phyloP scores from a whole-genome alignment of 1,140 invertebrate species.

The Apocrypta bakeri region DNA sequence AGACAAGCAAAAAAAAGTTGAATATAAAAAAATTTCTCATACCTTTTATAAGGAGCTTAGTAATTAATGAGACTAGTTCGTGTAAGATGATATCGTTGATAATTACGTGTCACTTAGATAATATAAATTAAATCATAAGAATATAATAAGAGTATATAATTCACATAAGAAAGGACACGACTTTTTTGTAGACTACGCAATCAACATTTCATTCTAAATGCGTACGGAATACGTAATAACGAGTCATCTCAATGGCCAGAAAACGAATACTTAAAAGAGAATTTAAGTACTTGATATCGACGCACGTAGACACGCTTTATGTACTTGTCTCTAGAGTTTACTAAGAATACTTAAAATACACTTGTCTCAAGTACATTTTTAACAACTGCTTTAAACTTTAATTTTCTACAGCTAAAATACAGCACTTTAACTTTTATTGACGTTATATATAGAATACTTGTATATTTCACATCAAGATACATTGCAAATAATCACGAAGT shows the following conservation, averaged over 20 bases:
- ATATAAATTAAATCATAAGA: not conserved
- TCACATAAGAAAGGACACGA: no score
- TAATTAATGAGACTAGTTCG: constrained; percentile 19
- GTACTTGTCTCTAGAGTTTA: no score
- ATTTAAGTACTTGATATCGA: not conserved
- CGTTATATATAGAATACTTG: not conserved
- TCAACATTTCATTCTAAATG: not conserved
- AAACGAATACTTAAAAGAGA: not conserved
- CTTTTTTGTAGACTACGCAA: not conserved
- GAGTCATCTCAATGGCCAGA: not conserved
- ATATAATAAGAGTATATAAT: no score
- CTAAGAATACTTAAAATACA: no score
- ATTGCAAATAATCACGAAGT: no score
- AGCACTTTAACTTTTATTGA: no score
- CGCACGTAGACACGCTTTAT: not conserved
- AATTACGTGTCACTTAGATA: not conserved
- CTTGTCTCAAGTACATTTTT: not conserved
- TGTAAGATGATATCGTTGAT: not conserved
- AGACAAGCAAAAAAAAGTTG: no score
- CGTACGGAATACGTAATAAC: not conserved
- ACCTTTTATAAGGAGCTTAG: not conserved
- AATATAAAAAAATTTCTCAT: no score
- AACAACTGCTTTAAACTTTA: not conserved
- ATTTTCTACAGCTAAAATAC: not conserved
- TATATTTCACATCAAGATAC: no score